Percentiles rank a stretch among this genome's conserved stretches.
Conservation (phyloP, 2,797 vertebrate species). For the Dromococcyx pavoninus region DNA sequence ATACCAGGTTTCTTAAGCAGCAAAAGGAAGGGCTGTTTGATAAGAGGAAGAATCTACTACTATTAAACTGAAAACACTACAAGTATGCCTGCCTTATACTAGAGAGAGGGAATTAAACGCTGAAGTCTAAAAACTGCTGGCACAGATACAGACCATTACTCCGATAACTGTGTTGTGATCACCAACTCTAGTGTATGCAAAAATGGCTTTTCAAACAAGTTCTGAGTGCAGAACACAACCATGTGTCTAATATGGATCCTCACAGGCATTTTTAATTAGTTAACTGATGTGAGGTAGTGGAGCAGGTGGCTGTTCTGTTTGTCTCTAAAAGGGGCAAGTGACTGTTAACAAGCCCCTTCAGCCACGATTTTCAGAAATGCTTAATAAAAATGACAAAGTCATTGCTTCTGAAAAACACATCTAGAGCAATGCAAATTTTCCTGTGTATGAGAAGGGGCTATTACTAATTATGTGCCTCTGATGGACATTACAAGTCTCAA, state of each 20-base stretch:
- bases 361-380: background rate
- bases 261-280: background rate
- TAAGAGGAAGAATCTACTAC: background rate
- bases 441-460: background rate
- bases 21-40: background rate
- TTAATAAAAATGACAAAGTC: background rate
- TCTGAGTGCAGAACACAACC: background rate
- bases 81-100: background rate
- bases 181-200: background rate
- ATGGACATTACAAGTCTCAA: conserved; percentile 14
- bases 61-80: background rate
- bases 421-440: background rate
- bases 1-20: background rate
- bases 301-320: background rate
- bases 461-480: background rate
- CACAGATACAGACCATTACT: background rate
- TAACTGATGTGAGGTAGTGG: background rate
- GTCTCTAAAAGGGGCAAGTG: background rate
- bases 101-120: background rate
- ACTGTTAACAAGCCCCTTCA: background rate
- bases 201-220: background rate
- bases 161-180: background rate
- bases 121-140: background rate
- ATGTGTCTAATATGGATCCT: background rate
- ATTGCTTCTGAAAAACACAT: background rate